Base-by-base conservation (phyloP, 1,140 invertebrate genomes). In the Cephus cinctus region DNA sequence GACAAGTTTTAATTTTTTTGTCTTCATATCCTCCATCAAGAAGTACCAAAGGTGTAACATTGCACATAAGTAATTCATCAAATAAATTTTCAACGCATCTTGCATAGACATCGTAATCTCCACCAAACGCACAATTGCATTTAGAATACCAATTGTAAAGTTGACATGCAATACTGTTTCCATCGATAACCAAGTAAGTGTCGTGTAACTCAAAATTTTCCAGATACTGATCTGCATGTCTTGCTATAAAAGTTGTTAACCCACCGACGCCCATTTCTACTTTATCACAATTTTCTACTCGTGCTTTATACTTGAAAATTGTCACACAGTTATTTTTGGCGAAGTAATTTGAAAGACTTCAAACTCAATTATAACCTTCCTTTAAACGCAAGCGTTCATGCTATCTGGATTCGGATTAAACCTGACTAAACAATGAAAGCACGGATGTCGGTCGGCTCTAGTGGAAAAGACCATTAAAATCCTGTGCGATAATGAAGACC, bases 241-340 rank as follows among this genome's bases (percentile, higher is more conserved):
- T 76, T 36, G 84, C 82, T 49, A 94, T 86, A 57, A 86, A 94
- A 0, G 86, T 86, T 34, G 87, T 89, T 39, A 94, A 72, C n/a
- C 90, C 89, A 42, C 81, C 77, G 41, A 94, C 85, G 18, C 92
- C 92, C 90, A 92, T 92, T 63, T 58, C n/a, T n/a, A n/a, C n/a
- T n/a, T 77, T 42, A 36, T 44, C 6, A 47, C 9, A 47, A 41
- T 22, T 22, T 47, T 21, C 5, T 41, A 8, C n/a, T n/a, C n/a
- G n/a, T n/a, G n/a, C n/a, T n/a, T n/a, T n/a, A n/a, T n/a, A n/a
- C n/a, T n/a, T n/a, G n/a, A n/a, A n/a, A n/a, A n/a, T n/a, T n/a
- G n/a, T n/a, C n/a, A n/a, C n/a, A n/a, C n/a, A n/a, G n/a, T n/a
- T n/a, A n/a, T n/a, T n/a, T n/a, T n/a, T n/a, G n/a, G n/a, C n/a